Evolutionary conservation across 2,113 vertebrate species (phyloP), one percentile per base, ranked within the genome.

Genomic region (Ochotona curzoniae): DNA sequence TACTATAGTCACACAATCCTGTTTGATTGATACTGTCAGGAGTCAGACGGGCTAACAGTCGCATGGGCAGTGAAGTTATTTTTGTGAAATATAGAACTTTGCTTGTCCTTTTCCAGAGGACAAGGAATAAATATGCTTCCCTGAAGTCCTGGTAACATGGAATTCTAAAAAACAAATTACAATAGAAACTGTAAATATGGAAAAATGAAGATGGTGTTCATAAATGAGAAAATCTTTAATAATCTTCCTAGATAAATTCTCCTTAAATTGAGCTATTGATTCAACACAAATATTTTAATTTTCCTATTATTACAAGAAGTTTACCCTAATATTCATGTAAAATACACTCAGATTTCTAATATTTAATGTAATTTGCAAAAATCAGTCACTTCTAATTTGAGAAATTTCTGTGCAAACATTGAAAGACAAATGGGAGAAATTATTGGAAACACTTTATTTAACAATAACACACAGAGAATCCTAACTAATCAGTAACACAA

Each of bases 71-170:
- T n/a, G n/a, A n/a, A n/a, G n/a, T n/a, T n/a, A n/a, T n/a, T n/a
- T n/a, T n/a, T n/a, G n/a, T n/a, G n/a, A n/a, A n/a, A n/a, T n/a
- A n/a, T n/a, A n/a, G n/a, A n/a, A n/a, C n/a, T n/a, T n/a, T n/a
- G n/a, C n/a, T n/a, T n/a, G n/a, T n/a, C n/a, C n/a, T n/a, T n/a
- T 47, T 89, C 9, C 74, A 54, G 49, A 70, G 91, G 74, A 88
- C 64, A 30, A 47, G 25, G 74, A 84, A 32, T 75, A 61, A 60
- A 18, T 61, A 38, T 49, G 6, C 15, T 60, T 26, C 6, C 23
- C 17, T 21, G 23, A 83, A 74, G 26, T 60, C 6, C 4, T 20
- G 60, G 35, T 38, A 38, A 73, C 61, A 73, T 84, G 18, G 2
- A 78, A 38, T 83, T 70, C 69, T 23, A 23, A 83, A 83, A 18